These are phyloP conservation scores for Platanista minor DNA, from an alignment of 2,113 vertebrate species.

Conservation along the genomic window DNA sequence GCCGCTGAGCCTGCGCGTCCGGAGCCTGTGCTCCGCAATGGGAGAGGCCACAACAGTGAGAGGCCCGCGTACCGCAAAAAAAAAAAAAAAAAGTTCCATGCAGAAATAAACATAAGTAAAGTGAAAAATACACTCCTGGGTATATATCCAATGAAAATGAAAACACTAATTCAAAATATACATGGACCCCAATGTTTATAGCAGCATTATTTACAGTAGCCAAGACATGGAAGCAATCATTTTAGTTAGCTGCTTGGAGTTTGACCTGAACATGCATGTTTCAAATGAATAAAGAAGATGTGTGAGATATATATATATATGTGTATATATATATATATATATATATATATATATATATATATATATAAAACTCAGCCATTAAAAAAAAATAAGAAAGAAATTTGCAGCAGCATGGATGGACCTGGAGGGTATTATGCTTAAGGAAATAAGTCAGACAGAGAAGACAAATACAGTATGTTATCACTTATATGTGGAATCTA, in stretches of 20 bases:
- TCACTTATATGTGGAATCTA: neutral
- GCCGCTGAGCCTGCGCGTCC: no score
- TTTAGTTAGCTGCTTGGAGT: no score
- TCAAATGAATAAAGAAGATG: neutral
- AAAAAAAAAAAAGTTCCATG: neutral
- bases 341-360: no score
- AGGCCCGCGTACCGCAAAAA: no score
- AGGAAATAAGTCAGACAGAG: neutral
- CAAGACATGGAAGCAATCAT: neutral
- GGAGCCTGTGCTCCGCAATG: no score
- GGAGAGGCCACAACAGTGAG: no score
- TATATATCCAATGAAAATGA: neutral
- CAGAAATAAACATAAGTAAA: neutral
- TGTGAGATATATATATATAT: neutral
- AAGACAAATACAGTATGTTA: neutral
- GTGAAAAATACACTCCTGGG: neutral
- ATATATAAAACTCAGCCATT: no score
- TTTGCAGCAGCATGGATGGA: neutral
- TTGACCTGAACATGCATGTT: no score
- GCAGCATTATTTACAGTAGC: neutral
- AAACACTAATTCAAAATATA: neutral
- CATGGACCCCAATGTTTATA: neutral
- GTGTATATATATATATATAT: no score
- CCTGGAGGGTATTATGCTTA: neutral
- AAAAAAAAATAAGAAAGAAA: no score